phyloP scores from a whole-genome alignment of 2,113 vertebrate genomes.

The Gallinago paraguaiae region DNA sequence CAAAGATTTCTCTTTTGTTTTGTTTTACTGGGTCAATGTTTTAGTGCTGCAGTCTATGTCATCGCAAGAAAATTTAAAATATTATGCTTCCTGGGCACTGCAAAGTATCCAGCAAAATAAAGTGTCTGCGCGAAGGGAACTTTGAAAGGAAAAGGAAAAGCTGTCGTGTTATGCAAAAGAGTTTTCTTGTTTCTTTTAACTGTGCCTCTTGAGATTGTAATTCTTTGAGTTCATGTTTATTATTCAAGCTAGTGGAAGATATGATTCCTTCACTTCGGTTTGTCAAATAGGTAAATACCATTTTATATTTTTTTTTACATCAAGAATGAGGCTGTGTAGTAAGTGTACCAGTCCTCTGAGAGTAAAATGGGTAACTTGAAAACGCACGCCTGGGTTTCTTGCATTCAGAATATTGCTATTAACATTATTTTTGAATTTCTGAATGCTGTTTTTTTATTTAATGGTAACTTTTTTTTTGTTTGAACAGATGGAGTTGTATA shows the following conservation, averaged over 20 bases:
- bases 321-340: not conserved
- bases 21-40: not conserved
- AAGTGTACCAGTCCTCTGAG: not conserved
- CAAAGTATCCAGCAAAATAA: not conserved
- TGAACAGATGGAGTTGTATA: not conserved
- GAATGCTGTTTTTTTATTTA: not conserved
- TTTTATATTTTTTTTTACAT: not conserved
- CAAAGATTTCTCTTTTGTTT: not conserved
- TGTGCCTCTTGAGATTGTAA: slow-evolving; percentile 18
- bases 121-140: not conserved
- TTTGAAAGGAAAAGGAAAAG: not conserved
- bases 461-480: not conserved
- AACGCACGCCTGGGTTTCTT: not conserved
- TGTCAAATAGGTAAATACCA: slow-evolving; percentile 23
- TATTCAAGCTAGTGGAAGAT: slow-evolving; percentile 4
- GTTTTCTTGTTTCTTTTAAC: not conserved
- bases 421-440: not conserved
- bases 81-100: not conserved
- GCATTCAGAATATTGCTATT: not conserved
- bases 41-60: not conserved
- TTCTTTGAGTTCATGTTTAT: slow-evolving; percentile 25
- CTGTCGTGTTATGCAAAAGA: not conserved
- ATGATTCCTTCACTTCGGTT: not conserved
- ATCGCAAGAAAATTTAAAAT: not conserved
- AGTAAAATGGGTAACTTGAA: not conserved